phyloP scores from a whole-genome alignment of 1,140 invertebrate species.

The Drosophila persimilis region DNA sequence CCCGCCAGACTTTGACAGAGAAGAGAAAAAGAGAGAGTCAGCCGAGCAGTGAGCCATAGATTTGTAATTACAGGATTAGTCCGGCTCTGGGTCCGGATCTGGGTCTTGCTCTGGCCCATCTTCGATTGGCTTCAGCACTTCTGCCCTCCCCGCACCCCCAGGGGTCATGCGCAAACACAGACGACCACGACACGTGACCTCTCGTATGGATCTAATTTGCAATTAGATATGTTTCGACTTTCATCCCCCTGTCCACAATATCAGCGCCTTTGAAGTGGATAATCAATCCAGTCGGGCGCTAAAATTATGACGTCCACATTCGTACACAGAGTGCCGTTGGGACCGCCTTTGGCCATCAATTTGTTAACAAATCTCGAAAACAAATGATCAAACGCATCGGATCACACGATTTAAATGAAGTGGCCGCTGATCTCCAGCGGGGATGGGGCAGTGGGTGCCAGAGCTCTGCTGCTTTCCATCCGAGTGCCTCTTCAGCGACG shows the following conservation, averaged over 20 bases:
- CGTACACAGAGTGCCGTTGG: too few species aligned
- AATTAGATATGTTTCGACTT: constrained; percentile 67
- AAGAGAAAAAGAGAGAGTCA: constrained; percentile 12
- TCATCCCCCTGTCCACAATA: background rate
- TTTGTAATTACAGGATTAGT: constrained; percentile 78
- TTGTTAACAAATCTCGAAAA: constrained; percentile 69
- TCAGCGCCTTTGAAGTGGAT: constrained; percentile 42
- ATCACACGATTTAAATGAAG: constrained; percentile 67
- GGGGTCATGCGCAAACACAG: constrained; percentile 28
- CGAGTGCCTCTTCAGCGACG: constrained; percentile 55
- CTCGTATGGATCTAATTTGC: constrained; percentile 56
- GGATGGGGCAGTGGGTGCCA: constrained; percentile 4
- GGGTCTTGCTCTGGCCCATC: constrained; percentile 13
- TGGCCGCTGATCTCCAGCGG: constrained; percentile 25
- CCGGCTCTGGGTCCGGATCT: constrained; percentile 1
- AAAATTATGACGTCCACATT: constrained; percentile 41
- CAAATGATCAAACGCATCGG: constrained; percentile 71
- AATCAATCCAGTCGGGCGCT: constrained; percentile 12
- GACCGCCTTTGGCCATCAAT: constrained; percentile 41
- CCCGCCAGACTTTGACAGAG: background rate
- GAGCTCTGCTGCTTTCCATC: constrained; percentile 58
- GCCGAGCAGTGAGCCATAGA: constrained; percentile 53
- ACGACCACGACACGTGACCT: constrained; percentile 57
- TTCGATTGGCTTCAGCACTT: constrained; percentile 55
- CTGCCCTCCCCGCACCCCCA: too few species aligned